phyloP scores from a whole-genome alignment of 92 coral and sea anemone species.

The Siderastrea radians region DNA sequence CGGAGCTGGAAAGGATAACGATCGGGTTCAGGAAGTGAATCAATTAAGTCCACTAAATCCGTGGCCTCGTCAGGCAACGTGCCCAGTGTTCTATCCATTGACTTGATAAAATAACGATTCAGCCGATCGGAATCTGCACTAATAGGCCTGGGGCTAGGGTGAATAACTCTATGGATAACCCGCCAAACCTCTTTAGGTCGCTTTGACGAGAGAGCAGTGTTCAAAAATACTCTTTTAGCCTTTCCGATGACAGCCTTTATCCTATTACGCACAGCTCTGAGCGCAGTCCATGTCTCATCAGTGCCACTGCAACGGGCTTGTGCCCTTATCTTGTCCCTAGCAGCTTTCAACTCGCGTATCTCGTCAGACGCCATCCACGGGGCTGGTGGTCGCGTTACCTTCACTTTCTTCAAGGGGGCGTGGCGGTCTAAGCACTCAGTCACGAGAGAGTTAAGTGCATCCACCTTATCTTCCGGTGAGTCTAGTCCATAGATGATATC shows the following conservation, averaged over 20 bases:
- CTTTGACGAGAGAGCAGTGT: slow-evolving; percentile 64
- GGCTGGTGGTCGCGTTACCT: slow-evolving; percentile 77
- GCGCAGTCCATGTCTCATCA: slow-evolving; percentile 55
- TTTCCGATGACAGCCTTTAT: slow-evolving; percentile 47
- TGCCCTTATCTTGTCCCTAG: slow-evolving; percentile 49
- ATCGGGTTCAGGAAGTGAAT: slow-evolving; percentile 17
- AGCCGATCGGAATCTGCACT: slow-evolving; percentile 38
- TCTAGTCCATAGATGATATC: slow-evolving; percentile 59
- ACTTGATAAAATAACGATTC: neutral
- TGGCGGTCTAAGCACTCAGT: slow-evolving; percentile 71
- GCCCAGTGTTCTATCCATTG: neutral
- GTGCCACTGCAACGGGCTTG: slow-evolving; percentile 35
- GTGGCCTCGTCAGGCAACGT: slow-evolving; percentile 27
- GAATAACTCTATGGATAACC: slow-evolving; percentile 64
- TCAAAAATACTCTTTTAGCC: slow-evolving; percentile 55
- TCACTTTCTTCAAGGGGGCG: slow-evolving; percentile 49
- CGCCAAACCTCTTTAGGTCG: slow-evolving; percentile 72
- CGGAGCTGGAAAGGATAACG: slow-evolving; percentile 16
- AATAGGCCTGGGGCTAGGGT: slow-evolving; percentile 68
- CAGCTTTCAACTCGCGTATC: slow-evolving; percentile 46
- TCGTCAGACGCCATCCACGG: slow-evolving; percentile 44
- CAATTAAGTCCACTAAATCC: slow-evolving; percentile 16
- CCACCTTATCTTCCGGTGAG: slow-evolving; percentile 55
- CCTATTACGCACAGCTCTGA: slow-evolving; percentile 59
- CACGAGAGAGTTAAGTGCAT: slow-evolving; percentile 28